Evolutionary conservation across 2,113 vertebrate species (phyloP).

Genomic region (Puma concolor): DNA sequence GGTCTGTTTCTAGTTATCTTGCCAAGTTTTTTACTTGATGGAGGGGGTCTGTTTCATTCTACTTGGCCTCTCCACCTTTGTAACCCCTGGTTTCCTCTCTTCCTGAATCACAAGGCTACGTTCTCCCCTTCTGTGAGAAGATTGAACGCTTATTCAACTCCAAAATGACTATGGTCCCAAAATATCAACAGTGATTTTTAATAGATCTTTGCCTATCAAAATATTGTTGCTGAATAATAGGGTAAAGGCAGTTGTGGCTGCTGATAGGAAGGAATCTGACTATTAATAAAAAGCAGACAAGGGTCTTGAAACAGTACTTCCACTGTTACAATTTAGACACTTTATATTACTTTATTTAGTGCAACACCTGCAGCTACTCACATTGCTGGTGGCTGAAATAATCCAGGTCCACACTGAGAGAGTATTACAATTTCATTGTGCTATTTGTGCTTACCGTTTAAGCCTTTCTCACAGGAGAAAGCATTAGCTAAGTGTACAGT

Average conservation of each 20-base stretch:
- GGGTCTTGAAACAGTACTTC: constrained; percentile 88
- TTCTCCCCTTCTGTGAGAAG: constrained; percentile 90
- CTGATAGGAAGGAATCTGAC: constrained; percentile 90
- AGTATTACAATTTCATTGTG: constrained; percentile 86
- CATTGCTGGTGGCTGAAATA: constrained; percentile 88
- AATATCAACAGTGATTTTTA: constrained; percentile 88
- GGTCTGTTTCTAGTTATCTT: constrained; percentile 94
- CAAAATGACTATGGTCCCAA: constrained; percentile 86
- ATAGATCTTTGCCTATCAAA: constrained; percentile 90
- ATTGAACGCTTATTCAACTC: constrained; percentile 89
- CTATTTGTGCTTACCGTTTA: constrained; percentile 85
- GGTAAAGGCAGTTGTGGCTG: constrained; percentile 86
- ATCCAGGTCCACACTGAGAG: constrained; percentile 85
- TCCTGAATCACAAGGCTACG: constrained; percentile 89
- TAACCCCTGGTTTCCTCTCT: constrained; percentile 93
- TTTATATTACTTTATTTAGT: constrained; percentile 91
- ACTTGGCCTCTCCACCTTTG: constrained; percentile 91
- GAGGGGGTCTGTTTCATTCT: constrained; percentile 92
- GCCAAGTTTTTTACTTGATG: constrained; percentile 90
- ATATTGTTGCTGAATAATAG: constrained; percentile 88
- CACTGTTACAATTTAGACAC: constrained; percentile 90
- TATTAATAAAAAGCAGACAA: constrained; percentile 92
- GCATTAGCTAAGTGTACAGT: constrained; percentile 73
- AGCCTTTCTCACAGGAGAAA: constrained; percentile 73
- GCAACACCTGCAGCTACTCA: constrained; percentile 90